Conservation (phyloP, 35 echinoderm and acorn worm genomes). For the Ophiothrix spiculata region DNA sequence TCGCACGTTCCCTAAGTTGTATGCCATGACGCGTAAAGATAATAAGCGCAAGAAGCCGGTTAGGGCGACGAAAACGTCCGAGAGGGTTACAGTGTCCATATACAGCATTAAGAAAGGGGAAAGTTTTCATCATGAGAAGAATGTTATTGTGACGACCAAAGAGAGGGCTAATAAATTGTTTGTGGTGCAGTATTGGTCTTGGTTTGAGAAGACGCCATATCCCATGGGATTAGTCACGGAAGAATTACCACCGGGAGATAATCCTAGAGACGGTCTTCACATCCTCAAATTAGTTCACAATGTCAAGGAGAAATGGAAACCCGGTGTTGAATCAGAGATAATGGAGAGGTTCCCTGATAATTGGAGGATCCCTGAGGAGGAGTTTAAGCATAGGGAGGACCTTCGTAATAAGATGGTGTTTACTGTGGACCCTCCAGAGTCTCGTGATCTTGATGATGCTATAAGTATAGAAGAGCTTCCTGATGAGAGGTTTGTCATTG, state of each 20-base stretch:
- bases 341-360: conserved; percentile 38
- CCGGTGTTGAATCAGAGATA: conserved; percentile 34
- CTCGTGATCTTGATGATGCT: conserved; percentile 88
- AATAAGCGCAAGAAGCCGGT: background rate
- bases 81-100: conserved; percentile 31
- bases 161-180: conserved; percentile 72
- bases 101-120: conserved; percentile 23
- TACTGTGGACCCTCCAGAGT: conserved; percentile 78
- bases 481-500: conserved; percentile 49
- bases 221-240: conserved; percentile 81
- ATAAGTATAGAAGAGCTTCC: conserved; percentile 44
- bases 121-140: conserved; percentile 21
- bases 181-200: conserved; percentile 77
- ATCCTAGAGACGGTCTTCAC: conserved; percentile 39
- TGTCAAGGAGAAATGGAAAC: conserved; percentile 60
- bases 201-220: conserved; percentile 56
- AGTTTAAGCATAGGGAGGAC: conserved; percentile 43
- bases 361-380: conserved; percentile 74
- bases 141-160: conserved; percentile 39
- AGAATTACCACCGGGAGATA: conserved; percentile 59
- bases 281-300: conserved; percentile 76
- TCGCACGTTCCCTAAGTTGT: conserved; percentile 76
- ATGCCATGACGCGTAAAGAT: conserved; percentile 34
- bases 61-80: background rate
- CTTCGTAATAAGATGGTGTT: conserved; percentile 47